phyloP scores from a whole-genome alignment of 2,888 invertebrate genomes.

The Calameuta filiformis region DNA sequence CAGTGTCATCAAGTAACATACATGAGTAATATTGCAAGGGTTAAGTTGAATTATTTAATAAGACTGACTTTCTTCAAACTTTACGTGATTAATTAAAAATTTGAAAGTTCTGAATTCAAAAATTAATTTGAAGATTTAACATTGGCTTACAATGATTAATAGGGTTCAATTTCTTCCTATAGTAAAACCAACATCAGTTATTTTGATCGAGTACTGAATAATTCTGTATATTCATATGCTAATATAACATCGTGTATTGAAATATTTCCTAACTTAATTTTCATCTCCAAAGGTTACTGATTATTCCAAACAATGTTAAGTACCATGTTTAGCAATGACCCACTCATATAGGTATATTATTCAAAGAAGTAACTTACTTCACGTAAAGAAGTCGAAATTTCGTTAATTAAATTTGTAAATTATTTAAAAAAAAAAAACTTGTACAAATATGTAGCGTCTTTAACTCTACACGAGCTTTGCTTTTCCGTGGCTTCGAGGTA shows the following conservation, averaged over 20 bases:
- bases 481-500: background rate
- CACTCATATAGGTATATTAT: background rate
- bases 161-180: background rate
- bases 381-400: background rate
- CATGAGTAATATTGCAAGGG: background rate
- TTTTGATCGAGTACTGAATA: background rate
- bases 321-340: background rate
- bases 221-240: background rate
- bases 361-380: background rate
- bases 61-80: background rate
- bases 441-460: background rate
- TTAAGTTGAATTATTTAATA: background rate
- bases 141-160: background rate
- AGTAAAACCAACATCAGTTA: background rate
- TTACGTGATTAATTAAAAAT: background rate
- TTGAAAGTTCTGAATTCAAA: too few species aligned
- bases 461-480: background rate
- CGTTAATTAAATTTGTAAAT: background rate
- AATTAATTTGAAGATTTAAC: too few species aligned
- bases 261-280: background rate
- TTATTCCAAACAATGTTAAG: background rate
- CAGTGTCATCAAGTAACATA: background rate
- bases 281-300: background rate
- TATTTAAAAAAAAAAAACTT: background rate
- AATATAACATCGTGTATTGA: background rate